phyloP scores from a whole-genome alignment of 2,797 vertebrate genomes.

The Steatocranus sp. region DNA sequence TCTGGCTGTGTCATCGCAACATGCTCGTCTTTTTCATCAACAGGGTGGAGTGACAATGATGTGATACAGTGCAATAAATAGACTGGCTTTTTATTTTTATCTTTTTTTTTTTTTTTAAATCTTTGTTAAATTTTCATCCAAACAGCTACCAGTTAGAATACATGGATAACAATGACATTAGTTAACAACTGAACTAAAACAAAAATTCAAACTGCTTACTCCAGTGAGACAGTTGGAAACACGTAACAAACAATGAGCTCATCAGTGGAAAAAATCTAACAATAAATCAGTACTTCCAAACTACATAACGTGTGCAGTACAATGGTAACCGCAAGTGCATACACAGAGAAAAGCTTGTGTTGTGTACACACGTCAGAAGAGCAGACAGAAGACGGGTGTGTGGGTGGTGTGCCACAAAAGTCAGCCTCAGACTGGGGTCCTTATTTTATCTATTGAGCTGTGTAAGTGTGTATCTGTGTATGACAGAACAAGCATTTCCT shows the following conservation, averaged over 20 bases:
- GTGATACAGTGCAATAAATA: neutral
- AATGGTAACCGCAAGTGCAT: neutral
- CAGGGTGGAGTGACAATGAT: neutral
- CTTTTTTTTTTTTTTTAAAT: neutral
- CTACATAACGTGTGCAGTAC: neutral
- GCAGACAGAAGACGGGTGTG: slow-evolving; percentile 25
- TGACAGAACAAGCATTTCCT: slow-evolving; percentile 24
- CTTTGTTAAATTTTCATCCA: neutral
- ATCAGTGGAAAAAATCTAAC: neutral
- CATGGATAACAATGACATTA: neutral
- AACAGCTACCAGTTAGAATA: neutral
- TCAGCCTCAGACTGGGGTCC: slow-evolving; percentile 5
- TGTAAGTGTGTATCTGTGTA: too few species aligned
- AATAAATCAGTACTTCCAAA: neutral
- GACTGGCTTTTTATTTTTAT: neutral
- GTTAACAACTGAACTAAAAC: neutral
- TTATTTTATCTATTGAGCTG: slow-evolving; percentile 43
- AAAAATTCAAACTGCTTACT: neutral
- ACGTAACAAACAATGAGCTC: neutral
- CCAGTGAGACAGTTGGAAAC: neutral
- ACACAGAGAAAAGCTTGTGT: neutral
- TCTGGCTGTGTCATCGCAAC: slow-evolving; percentile 18
- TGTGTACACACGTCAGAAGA: neutral
- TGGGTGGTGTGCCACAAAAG: slow-evolving; percentile 10
- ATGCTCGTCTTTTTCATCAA: slow-evolving; percentile 17